phyloP scores from a whole-genome alignment of 2,797 vertebrate genomes.

The Phaenicophaeus curvirostris region DNA sequence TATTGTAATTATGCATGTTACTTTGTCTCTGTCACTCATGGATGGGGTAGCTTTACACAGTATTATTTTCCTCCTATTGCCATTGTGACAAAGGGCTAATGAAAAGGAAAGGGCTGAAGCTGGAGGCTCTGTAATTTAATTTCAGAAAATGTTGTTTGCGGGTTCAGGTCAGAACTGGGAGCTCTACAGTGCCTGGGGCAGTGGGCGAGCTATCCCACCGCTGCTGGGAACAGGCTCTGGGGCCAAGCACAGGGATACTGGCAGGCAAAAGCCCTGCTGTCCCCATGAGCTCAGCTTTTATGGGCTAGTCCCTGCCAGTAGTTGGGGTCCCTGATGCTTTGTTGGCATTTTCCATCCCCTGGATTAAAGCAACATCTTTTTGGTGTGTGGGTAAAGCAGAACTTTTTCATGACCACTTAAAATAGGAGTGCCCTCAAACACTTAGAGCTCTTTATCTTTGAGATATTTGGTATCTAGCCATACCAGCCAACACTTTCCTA shows the following conservation, averaged over 20 bases:
- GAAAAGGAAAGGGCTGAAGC: not conserved
- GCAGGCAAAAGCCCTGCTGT: no score
- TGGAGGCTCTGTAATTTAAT: not conserved
- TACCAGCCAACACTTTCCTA: not conserved
- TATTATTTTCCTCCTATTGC: not conserved
- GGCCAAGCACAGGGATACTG: rapidly evolving
- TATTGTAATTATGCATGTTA: constrained; percentile 17
- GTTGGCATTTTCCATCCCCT: not conserved
- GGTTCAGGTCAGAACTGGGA: rapidly evolving
- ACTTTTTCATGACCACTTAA: not conserved
- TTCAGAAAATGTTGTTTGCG: not conserved
- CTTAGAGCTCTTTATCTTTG: no score
- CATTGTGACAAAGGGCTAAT: not conserved
- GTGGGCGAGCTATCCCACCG: not conserved
- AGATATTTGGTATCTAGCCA: not conserved
- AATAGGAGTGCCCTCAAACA: no score
- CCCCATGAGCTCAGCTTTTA: rapidly evolving
- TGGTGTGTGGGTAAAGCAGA: not conserved
- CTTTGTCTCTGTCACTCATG: constrained; percentile 2
- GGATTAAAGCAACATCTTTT: not conserved
- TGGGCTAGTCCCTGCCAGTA: rapidly evolving
- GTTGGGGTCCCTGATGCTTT: no score
- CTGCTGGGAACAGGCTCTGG: rapidly evolving
- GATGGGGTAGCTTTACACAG: not conserved
- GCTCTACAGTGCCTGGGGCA: rapidly evolving